These are phyloP conservation scores for Sterrhoptilus dennistouni DNA, from an alignment of 2,113 vertebrate species.

Conservation along the genomic window DNA sequence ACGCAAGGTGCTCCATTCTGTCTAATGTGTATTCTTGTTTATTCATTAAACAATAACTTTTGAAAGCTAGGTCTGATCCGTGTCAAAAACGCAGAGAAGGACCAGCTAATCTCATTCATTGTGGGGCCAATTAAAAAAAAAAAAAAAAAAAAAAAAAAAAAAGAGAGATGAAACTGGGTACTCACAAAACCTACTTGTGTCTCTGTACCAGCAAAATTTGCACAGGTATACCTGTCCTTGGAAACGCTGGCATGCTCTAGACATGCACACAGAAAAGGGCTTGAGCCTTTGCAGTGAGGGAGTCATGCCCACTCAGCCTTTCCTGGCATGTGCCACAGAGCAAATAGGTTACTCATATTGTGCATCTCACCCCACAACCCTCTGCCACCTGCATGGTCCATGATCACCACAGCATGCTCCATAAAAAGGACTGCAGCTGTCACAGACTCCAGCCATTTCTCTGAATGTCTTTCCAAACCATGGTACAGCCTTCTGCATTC, in stretches of 20 bases:
- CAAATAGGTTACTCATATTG: not conserved
- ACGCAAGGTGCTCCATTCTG: not conserved
- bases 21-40: not conserved
- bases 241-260: not conserved
- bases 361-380: not conserved
- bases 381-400: not conserved
- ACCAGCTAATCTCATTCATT: not conserved
- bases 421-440: not conserved
- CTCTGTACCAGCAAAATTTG: not conserved
- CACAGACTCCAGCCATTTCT: not conserved
- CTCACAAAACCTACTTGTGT: not conserved
- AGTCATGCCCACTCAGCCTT: accelerated
- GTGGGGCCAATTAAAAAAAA: not conserved
- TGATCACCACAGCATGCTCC: not conserved
- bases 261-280: not conserved
- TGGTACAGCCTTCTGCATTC: not conserved
- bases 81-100: not conserved
- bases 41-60: not conserved
- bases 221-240: not conserved
- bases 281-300: not conserved
- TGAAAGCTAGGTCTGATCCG: not conserved
- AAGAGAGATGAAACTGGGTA: not conserved
- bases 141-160: not conserved
- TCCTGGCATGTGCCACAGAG: not conserved
- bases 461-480: not conserved